Conservation (phyloP, 2,888 invertebrate genomes). For the Drosophila anomalata region DNA sequence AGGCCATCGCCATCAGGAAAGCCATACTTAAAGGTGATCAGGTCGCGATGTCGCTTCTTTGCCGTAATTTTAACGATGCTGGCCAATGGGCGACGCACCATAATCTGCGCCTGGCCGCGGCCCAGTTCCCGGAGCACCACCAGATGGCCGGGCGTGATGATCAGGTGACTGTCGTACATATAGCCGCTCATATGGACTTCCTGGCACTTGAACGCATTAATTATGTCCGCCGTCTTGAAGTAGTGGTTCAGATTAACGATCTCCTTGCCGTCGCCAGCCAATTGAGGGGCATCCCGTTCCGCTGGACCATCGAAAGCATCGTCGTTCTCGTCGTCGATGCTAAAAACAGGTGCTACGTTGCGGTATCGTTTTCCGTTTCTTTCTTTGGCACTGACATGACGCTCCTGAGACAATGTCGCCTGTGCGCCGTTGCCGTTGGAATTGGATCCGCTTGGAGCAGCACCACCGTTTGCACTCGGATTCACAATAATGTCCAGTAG, state of each 20-base stretch:
- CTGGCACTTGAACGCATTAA: slow-evolving; percentile 95
- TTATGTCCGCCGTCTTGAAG: slow-evolving; percentile 92
- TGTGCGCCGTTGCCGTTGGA: slow-evolving; percentile 45
- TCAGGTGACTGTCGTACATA: slow-evolving; percentile 94
- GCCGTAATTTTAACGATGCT: slow-evolving; percentile 98
- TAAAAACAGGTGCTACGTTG: slow-evolving; percentile 96
- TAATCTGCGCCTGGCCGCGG: slow-evolving; percentile 92
- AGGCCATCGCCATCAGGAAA: slow-evolving; percentile 91
- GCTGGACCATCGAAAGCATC: slow-evolving; percentile 76
- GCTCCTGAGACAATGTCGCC: slow-evolving; percentile 84
- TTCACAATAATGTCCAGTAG: slow-evolving; percentile 97
- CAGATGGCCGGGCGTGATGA: slow-evolving; percentile 93
- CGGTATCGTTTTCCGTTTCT: slow-evolving; percentile 94
- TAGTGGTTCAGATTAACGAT: slow-evolving; percentile 92
- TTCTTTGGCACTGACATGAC: slow-evolving; percentile 93
- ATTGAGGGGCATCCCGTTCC: slow-evolving; percentile 78
- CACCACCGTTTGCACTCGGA: slow-evolving; percentile 84
- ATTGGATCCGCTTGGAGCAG: slow-evolving; percentile 24
- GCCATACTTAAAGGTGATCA: slow-evolving; percentile 99
- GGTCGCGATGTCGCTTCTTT: slow-evolving; percentile 96
- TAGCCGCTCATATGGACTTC: slow-evolving; percentile 95
- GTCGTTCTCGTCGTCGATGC: slow-evolving; percentile 95
- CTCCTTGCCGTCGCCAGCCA: slow-evolving; percentile 89
- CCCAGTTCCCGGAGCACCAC: slow-evolving; percentile 91
- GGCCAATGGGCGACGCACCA: slow-evolving; percentile 93